phyloP scores from a whole-genome alignment of 1,140 invertebrate species.

The Penaeus vannamei region DNA sequence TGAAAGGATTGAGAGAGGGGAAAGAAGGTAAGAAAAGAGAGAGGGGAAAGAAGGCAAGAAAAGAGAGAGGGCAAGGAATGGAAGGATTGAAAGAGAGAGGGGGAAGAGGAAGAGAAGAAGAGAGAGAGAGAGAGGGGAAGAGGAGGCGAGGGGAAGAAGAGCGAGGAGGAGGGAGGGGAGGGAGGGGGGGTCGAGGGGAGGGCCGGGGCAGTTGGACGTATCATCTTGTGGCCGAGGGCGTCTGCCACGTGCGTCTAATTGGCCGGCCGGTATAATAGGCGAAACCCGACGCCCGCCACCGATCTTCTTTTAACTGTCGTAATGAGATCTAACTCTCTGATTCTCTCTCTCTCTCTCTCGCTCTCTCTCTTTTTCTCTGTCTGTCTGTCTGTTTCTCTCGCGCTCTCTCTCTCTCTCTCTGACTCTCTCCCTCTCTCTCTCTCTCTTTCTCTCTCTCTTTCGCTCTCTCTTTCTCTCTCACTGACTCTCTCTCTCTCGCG shows the following conservation, averaged over 20 bases:
- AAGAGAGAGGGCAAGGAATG: neutral
- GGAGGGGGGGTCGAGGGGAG: neutral
- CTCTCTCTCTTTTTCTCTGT: neutral
- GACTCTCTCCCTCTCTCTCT: too few relatives aligned
- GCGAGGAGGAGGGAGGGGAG: neutral
- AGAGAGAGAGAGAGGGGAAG: neutral
- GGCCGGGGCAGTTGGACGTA: conserved; percentile 38
- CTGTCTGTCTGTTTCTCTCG: too few relatives aligned
- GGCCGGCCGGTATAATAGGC: conserved; percentile 49
- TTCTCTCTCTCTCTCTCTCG: neutral
- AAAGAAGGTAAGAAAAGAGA: neutral
- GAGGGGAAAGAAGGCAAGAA: neutral
- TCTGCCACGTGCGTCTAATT: conserved; percentile 52
- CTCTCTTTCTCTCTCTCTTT: too few relatives aligned
- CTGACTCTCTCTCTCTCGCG: too few relatives aligned
- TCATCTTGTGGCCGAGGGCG: conserved; percentile 48
- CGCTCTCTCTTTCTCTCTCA: too few relatives aligned
- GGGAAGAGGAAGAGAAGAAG: neutral
- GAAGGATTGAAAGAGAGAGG: neutral
- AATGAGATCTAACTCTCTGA: conserved; percentile 46
- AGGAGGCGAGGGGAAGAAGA: neutral
- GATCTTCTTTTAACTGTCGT: conserved; percentile 45
- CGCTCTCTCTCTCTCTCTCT: too few relatives aligned
- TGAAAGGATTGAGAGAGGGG: neutral
- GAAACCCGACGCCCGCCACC: conserved; percentile 41